These are phyloP conservation scores for Paedocypris micromegethes DNA, from an alignment of 2,797 vertebrate species.

Conservation along the genomic window DNA sequence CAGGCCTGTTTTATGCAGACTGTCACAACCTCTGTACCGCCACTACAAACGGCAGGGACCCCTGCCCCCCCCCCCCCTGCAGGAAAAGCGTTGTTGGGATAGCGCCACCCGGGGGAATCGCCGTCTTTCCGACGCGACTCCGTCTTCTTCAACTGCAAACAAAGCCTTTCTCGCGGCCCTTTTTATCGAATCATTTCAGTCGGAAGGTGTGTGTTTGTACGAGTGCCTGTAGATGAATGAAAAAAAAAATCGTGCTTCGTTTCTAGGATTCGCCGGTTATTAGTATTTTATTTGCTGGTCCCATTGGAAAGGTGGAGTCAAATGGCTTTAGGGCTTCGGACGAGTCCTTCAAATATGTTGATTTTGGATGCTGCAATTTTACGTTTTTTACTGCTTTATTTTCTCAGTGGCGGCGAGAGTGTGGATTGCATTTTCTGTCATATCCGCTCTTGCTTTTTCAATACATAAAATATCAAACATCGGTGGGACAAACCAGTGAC, in stretches of 20 bases:
- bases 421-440: conserved; percentile 81
- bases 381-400: conserved; percentile 58
- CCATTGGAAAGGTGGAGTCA: conserved; percentile 26
- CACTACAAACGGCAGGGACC: conserved; percentile 70
- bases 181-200: conserved; percentile 49
- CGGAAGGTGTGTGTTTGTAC: conserved; percentile 31
- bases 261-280: conserved; percentile 29
- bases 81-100: conserved; percentile 63
- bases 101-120: conserved; percentile 65
- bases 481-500: conserved; percentile 98
- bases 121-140: conserved; percentile 45
- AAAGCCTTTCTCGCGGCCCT: conserved; percentile 48
- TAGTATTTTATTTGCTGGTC: conserved; percentile 30
- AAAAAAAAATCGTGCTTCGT: neutral
- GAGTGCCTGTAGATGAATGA: neutral
- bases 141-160: conserved; percentile 53
- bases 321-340: conserved; percentile 44
- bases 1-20: conserved; percentile 69
- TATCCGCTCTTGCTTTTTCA: conserved; percentile 76
- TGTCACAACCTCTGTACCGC: conserved; percentile 68
- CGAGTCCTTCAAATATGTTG: conserved; percentile 36
- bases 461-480: conserved; percentile 96
- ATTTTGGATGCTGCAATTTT: conserved; percentile 54
- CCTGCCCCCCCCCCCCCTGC: conserved; percentile 70
- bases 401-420: conserved; percentile 53